Base-by-base conservation (phyloP, 2,888 invertebrate genomes). In the Rhagophthalmus giganteus region DNA sequence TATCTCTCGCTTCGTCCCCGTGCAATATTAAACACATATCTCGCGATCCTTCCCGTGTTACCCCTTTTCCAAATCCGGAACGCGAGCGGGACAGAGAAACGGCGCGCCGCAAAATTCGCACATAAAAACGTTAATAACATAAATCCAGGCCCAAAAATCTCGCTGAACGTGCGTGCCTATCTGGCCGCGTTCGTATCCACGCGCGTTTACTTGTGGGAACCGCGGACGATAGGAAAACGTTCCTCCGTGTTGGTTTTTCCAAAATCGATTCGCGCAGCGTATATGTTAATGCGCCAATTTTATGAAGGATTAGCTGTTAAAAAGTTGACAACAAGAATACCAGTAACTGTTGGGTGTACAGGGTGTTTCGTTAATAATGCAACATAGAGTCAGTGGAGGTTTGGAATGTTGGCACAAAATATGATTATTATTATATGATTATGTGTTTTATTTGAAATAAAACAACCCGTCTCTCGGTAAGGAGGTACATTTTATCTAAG, bases 121-220 rank as follows among this genome's bases (percentile, higher is more conserved):
- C 33, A 40, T 52, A 45, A 52, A 52, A 52, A 45, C 52, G 35
- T n/a, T 45, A 52, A 46, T 52, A 52, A 46, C 52, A 46, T 52
- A 52, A 52, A 52, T 46, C 46, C 27, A 13, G 41, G 20, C 52
- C 51, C 46, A 41, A 52, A 52, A 52, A 52, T 52, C 52, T 52
- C 52, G 45, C 20, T 41, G 39, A 46, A 41, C 45, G 35, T 40
- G 26, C 45, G 35, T 40, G 26, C 40, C 39, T 46, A 45, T 40
- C 51, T 42, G 39, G 44, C 38, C 20, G 20, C 32, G 30, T 44
- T 37, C 41, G 31, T 42, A 30, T 27, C 35, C 12, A 42, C 24
- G 24, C 37, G 26, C 38, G 32, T 45, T 38, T 46, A 26, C 37
- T 25, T 13, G n/a, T 10, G 28, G 38, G 24, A 38, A 37, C 12